These are phyloP conservation scores for Ceriagrion tenellum DNA, from an alignment of 2,888 invertebrate genomes.

Conservation along the genomic window DNA sequence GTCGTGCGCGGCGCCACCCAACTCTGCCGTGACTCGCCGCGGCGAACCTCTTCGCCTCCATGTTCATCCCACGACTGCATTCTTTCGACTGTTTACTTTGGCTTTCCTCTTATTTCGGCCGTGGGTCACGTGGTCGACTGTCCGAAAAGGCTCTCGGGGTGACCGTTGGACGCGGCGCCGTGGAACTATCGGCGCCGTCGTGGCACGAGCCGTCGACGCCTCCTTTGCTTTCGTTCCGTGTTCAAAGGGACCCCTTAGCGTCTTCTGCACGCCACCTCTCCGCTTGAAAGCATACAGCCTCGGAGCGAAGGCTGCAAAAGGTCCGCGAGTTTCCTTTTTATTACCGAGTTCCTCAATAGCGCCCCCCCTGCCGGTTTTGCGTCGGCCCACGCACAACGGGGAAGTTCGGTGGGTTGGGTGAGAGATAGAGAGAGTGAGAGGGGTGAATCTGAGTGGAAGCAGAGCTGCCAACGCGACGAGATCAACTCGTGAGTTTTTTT, in stretches of 20 bases:
- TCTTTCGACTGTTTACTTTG: not conserved
- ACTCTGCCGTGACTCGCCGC: not conserved
- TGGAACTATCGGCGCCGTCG: not conserved
- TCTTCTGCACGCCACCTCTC: no score
- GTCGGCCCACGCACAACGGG: not conserved
- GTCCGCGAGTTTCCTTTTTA: not conserved
- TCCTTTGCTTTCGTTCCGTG: not conserved
- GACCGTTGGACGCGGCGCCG: not conserved
- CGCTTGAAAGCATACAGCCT: no score
- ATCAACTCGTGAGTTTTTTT: no score
- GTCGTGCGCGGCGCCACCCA: not conserved
- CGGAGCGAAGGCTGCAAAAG: not conserved
- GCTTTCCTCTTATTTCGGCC: not conserved
- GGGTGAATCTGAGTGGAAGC: not conserved
- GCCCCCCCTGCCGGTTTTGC: not conserved
- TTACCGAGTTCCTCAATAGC: not conserved
- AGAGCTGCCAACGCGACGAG: not conserved
- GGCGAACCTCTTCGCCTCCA: conserved; percentile 8
- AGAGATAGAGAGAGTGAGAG: not conserved
- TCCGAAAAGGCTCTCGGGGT: not conserved
- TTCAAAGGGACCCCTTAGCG: no score
- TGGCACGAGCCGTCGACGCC: not conserved
- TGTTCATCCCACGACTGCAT: not conserved
- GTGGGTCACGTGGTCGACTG: not conserved
- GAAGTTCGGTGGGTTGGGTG: not conserved